Conservation (phyloP, 2,797 vertebrate genomes). For the Lindbergichthys nudifrons region DNA sequence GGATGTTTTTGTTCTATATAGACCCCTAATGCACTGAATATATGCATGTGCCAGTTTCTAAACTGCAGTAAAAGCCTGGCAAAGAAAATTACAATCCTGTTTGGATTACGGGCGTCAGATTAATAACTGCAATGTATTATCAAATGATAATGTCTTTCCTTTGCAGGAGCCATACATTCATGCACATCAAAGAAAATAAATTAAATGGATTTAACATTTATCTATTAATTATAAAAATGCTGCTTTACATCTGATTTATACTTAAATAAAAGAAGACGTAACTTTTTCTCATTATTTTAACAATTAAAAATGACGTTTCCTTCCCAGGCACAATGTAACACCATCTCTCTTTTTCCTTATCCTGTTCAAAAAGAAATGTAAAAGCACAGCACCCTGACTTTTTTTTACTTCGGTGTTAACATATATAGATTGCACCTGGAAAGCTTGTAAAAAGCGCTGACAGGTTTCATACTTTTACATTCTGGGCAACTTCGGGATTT, state of each 20-base stretch:
- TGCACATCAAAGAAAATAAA: slow-evolving; percentile 16
- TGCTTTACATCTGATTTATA: slow-evolving; percentile 1
- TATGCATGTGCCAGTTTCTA: slow-evolving; percentile 60
- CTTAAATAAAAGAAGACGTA: not conserved
- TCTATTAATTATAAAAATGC: not conserved
- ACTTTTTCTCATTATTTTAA: not conserved
- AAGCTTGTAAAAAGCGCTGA: slow-evolving; percentile 68
- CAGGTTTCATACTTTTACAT: slow-evolving; percentile 77
- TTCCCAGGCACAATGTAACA: slow-evolving; percentile 3
- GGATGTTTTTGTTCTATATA: slow-evolving; percentile 77
- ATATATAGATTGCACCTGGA: slow-evolving; percentile 71
- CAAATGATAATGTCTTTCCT: slow-evolving; percentile 42
- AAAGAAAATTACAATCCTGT: slow-evolving; percentile 47
- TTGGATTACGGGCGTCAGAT: slow-evolving; percentile 66
- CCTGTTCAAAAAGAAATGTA: slow-evolving; percentile 44
- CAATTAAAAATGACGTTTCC: slow-evolving; percentile 28
- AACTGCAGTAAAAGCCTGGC: slow-evolving; percentile 59
- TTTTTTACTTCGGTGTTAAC: slow-evolving; percentile 55
- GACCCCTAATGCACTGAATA: slow-evolving; percentile 62
- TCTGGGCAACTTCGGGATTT: slow-evolving; percentile 73
- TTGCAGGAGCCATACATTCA: slow-evolving; percentile 16
- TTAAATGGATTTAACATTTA: slow-evolving; percentile 10
- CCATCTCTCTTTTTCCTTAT: slow-evolving; percentile 31
- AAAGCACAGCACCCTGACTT: slow-evolving; percentile 29
- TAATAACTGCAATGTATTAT: slow-evolving; percentile 60